Evolutionary conservation across 1,140 invertebrate species (phyloP).

Genomic region (Brachionus sp.): DNA sequence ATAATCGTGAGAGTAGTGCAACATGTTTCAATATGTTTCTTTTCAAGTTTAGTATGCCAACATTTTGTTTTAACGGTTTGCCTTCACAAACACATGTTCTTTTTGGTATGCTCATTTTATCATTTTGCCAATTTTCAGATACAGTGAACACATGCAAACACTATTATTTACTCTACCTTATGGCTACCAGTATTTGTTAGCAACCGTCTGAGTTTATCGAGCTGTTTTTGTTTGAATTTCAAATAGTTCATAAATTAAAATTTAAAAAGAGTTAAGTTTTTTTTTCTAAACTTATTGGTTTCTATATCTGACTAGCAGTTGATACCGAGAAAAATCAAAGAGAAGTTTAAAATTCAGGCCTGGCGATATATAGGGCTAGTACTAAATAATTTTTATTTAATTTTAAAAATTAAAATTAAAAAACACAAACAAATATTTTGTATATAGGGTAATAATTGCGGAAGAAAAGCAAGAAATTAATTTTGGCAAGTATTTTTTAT

Average conservation of each 20-base stretch:
- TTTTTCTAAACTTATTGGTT: background rate
- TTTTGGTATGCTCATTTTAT: background rate
- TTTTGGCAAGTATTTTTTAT: background rate
- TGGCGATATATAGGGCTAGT: background rate
- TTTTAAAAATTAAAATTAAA: background rate
- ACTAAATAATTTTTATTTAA: background rate
- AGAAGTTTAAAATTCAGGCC: background rate
- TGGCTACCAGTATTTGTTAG: too few relatives aligned
- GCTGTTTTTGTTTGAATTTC: too few relatives aligned
- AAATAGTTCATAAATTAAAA: too few relatives aligned
- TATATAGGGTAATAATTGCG: background rate
- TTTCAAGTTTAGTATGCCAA: background rate
- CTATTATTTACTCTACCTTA: too few relatives aligned
- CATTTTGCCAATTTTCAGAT: background rate
- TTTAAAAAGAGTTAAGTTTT: background rate
- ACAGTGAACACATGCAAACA: background rate
- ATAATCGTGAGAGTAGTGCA: background rate
- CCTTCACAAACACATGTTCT: background rate
- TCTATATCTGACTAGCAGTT: too few relatives aligned
- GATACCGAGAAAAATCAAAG: too few relatives aligned
- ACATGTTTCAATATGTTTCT: background rate
- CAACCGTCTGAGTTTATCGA: too few relatives aligned
- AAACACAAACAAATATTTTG: background rate
- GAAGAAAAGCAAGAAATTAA: background rate
- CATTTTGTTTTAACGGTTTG: background rate